These are phyloP conservation scores for Apodemia mormo DNA, from an alignment of 2,888 invertebrate species.

Conservation along the genomic window DNA sequence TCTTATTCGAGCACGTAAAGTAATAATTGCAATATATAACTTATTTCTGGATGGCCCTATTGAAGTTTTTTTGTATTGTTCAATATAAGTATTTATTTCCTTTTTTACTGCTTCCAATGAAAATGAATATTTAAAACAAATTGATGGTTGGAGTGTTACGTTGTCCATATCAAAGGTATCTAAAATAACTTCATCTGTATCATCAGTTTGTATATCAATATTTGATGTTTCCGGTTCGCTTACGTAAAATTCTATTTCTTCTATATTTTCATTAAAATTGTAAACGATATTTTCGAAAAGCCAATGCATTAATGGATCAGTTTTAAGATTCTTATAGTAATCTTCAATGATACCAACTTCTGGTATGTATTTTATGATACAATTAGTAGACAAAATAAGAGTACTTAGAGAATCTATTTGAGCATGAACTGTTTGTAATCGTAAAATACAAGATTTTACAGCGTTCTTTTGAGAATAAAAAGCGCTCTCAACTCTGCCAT, in stretches of 20 bases:
- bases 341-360: slow-evolving; percentile 39
- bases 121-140: neutral
- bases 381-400: slow-evolving; percentile 47
- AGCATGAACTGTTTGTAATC: slow-evolving; percentile 46
- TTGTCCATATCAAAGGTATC: slow-evolving; percentile 40
- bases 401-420: slow-evolving; percentile 48
- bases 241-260: slow-evolving; percentile 12
- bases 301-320: slow-evolving; percentile 50
- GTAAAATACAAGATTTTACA: slow-evolving; percentile 41
- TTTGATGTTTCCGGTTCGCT: slow-evolving; percentile 41
- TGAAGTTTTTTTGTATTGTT: slow-evolving; percentile 18
- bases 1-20: slow-evolving; percentile 41
- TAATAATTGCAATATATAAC: slow-evolving; percentile 40
- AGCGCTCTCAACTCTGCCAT: slow-evolving; percentile 19
- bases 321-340: slow-evolving; percentile 38
- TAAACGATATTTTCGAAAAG: slow-evolving; percentile 47
- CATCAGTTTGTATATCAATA: slow-evolving; percentile 37
- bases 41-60: slow-evolving; percentile 34
- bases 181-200: slow-evolving; percentile 37
- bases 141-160: slow-evolving; percentile 2
- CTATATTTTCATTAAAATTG: slow-evolving; percentile 21
- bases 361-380: slow-evolving; percentile 36
- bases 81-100: slow-evolving; percentile 21
- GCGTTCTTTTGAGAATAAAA: slow-evolving; percentile 46
- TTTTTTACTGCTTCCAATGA: slow-evolving; percentile 20